Evolutionary conservation across 2,113 vertebrate genomes (phyloP).

Genomic region (Todiramphus chloris): DNA sequence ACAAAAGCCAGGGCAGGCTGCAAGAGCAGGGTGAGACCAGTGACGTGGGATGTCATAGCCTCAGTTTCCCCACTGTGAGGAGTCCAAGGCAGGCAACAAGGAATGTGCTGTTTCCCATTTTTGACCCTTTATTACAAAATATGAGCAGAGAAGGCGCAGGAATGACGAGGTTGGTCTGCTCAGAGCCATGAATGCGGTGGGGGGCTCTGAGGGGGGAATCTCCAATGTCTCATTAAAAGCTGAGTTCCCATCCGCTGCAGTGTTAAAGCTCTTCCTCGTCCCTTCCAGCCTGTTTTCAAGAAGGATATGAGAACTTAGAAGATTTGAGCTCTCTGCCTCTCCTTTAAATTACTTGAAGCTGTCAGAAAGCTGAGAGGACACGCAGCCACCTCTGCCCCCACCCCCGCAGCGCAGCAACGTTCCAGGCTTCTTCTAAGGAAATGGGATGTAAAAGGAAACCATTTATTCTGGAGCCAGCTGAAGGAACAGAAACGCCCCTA

Average conservation of each 20-base stretch:
- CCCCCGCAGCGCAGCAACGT: accelerated
- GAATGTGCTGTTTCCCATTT: background rate
- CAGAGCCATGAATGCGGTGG: background rate
- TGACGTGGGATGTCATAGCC: background rate
- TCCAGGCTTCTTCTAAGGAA: background rate
- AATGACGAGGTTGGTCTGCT: accelerated
- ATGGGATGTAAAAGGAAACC: background rate
- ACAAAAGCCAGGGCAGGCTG: accelerated
- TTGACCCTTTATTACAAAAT: background rate
- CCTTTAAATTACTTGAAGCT: background rate
- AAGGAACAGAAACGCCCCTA: background rate
- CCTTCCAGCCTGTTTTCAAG: background rate
- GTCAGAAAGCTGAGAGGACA: background rate
- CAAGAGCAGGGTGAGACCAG: background rate
- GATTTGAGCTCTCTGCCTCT: background rate
- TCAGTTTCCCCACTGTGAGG: background rate
- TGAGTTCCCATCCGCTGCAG: background rate
- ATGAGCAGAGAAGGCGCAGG: background rate
- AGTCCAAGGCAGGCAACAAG: background rate
- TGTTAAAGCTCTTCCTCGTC: background rate
- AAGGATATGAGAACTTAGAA: background rate
- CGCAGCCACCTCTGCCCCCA: background rate
- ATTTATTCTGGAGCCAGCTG: background rate
- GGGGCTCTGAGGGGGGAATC: background rate
- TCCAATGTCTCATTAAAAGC: background rate